Percentiles rank a stretch among this genome's conserved stretches.
Evolutionary conservation across 1,140 invertebrate species (phyloP).

Genomic region (Apis laboriosa): DNA sequence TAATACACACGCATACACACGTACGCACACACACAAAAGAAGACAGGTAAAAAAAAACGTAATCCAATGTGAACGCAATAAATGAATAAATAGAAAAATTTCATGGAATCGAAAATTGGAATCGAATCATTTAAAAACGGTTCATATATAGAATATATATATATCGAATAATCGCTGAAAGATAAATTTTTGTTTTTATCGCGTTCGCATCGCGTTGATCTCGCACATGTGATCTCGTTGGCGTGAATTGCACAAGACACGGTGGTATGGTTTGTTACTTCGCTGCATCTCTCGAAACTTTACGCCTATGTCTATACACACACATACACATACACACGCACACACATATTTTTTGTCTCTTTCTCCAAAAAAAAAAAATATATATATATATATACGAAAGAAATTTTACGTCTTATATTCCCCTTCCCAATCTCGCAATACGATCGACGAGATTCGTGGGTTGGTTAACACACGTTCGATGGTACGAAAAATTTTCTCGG

Average conservation of each 20-base stretch:
- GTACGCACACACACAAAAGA: too few relatives aligned
- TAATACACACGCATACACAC: too few relatives aligned
- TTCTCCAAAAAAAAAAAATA: not conserved
- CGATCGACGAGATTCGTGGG: conserved; percentile 1
- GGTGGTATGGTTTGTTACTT: conserved; percentile 67
- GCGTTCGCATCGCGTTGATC: conserved; percentile 55
- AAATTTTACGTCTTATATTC: conserved; percentile 29
- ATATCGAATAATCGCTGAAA: conserved; percentile 36
- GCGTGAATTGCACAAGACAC: conserved; percentile 69
- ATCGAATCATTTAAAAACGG: not conserved
- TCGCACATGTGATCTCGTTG: conserved; percentile 68
- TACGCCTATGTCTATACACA: conserved; percentile 32
- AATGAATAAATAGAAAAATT: too few relatives aligned
- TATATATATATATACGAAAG: not conserved
- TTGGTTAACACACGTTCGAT: not conserved
- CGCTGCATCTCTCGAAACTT: conserved; percentile 60
- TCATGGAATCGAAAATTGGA: not conserved
- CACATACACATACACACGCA: too few relatives aligned
- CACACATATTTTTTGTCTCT: conserved; percentile 37
- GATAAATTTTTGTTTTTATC: conserved; percentile 39
- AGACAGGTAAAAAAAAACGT: too few relatives aligned
- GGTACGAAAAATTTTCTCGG: not conserved
- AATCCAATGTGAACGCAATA: too few relatives aligned
- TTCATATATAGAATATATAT: not conserved
- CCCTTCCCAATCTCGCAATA: not conserved